Conservation (phyloP, 2,797 vertebrate genomes). For the Pseudocheirus occidentalis region DNA sequence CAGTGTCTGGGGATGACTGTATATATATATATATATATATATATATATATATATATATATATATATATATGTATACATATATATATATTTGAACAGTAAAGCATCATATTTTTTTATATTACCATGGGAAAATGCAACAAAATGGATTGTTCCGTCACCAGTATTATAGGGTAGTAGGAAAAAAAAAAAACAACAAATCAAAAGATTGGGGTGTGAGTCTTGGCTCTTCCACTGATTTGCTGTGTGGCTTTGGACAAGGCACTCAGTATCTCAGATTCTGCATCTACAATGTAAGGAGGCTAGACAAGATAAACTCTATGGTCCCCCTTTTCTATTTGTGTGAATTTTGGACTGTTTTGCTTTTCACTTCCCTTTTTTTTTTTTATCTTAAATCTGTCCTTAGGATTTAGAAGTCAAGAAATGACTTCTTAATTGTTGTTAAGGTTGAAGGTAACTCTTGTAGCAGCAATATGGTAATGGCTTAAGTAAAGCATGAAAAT, state of each 20-base stretch:
- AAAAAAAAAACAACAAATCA: background rate
- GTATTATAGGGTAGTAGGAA: background rate
- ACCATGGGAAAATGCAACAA: background rate
- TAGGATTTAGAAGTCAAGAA: background rate
- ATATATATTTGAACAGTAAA: background rate
- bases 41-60: no score
- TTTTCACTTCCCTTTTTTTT: background rate
- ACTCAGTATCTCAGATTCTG: background rate
- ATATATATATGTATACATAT: no score
- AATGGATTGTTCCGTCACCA: background rate
- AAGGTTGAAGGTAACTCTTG: background rate
- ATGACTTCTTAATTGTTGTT: background rate
- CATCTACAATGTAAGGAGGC: background rate
- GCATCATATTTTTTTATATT: background rate
- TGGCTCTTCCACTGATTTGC: background rate
- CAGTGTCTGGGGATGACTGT: background rate
- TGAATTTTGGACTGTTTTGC: background rate
- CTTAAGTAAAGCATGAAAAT: background rate
- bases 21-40: no score
- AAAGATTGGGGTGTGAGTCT: background rate
- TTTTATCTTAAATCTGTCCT: background rate
- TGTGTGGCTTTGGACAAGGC: background rate
- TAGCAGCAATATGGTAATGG: background rate
- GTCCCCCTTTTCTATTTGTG: background rate
- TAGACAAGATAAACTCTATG: background rate